These are phyloP conservation scores for Mimachlamys varia DNA, from an alignment of 2,888 invertebrate species.

Conservation along the genomic window DNA sequence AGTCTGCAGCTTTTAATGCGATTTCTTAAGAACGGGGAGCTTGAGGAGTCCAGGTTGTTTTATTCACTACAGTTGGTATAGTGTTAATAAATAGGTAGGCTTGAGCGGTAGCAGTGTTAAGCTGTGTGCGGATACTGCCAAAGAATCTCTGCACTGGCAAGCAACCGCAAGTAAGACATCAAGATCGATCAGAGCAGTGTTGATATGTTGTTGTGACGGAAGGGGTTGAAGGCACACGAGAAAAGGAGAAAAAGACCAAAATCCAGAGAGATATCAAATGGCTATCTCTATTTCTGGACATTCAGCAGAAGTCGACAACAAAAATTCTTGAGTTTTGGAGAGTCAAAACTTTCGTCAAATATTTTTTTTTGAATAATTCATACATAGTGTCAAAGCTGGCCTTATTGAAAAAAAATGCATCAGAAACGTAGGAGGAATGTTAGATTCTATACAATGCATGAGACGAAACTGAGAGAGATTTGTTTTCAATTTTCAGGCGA, in stretches of 20 bases:
- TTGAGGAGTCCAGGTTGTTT: background rate
- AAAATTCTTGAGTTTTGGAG: too few relatives aligned
- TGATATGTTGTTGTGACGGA: too few relatives aligned
- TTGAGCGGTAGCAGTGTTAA: background rate
- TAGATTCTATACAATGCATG: too few relatives aligned
- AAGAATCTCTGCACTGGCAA: background rate
- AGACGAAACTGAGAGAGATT: too few relatives aligned
- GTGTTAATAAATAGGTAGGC: background rate
- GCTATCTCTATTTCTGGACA: too few relatives aligned
- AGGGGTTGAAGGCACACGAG: background rate
- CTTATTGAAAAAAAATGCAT: too few relatives aligned
- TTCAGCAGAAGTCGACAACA: too few relatives aligned
- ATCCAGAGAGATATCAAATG: background rate
- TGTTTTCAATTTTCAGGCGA: too few relatives aligned
- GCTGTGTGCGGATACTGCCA: background rate
- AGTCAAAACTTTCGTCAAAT: too few relatives aligned
- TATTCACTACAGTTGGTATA: background rate
- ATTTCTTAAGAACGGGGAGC: background rate
- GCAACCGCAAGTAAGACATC: background rate
- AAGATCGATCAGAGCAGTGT: background rate
- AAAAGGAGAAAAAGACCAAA: background rate
- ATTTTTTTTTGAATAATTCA: too few relatives aligned
- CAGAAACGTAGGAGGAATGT: too few relatives aligned
- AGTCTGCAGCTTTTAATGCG: conserved; percentile 11
- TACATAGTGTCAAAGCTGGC: too few relatives aligned